Base-by-base conservation (phyloP, 2,113 vertebrate species). In the Dolichotis patagonum region DNA sequence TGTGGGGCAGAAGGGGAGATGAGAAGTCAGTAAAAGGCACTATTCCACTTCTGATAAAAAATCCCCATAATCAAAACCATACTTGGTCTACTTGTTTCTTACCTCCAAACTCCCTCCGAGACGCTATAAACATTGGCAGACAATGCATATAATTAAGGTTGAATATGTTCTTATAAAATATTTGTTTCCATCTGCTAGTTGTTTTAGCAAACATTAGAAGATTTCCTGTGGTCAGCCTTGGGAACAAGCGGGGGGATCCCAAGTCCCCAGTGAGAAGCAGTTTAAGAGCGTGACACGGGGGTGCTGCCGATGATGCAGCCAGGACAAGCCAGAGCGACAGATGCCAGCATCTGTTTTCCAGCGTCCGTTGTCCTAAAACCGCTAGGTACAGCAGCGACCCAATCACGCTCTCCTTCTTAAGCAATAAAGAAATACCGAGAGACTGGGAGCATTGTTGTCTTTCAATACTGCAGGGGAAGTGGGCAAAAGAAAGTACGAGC, bases 401-500 rank as follows among this genome's bases (percentile, higher is more conserved):
- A 4, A 7, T 38, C 81, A 35, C 56, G 2, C 6, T 26, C 0
- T 90, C 91, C 28, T 22, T 63, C 81, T 73, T 35, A 84, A 94
- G 87, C 98, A 91, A 86, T 88, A 89, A 97, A 90, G 95, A 54
- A 97, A 97, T 90, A 90, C 67, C 35, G 91, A 95, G 92, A 98
- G 77, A 94, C 96, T 97, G 90, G 82, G 95, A 96, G 95, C 94
- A 98, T 97, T 98, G 98, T 98, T 98, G 97, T 97, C 98, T 97
- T 96, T 96, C 97, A 97, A 78, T 98, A 98, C 97, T 49, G 85
- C 97, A 77, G 89, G 73, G 88, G 71, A 95, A 41, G 85, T 63
- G 49, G 49, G 81, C 7, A 38, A 85, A 71, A 88, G 73, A 84
- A 94, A 96, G 85, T 91, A 2, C 94, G 96, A 97, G 94, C 78